These are phyloP conservation scores for Orchesella cincta DNA, from an alignment of 1,140 invertebrate species.

Conservation along the genomic window DNA sequence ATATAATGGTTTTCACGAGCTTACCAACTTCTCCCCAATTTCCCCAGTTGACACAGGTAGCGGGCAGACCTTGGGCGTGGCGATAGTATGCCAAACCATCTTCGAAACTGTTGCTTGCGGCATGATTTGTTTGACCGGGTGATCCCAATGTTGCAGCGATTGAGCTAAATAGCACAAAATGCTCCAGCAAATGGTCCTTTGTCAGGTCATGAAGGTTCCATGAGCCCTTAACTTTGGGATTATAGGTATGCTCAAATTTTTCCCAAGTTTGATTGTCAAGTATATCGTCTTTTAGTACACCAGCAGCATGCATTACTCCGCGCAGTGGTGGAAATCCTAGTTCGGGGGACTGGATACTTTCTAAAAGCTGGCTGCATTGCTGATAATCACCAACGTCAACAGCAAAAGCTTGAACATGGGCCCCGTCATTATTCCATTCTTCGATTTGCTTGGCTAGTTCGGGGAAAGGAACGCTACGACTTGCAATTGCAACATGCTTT, in stretches of 20 bases:
- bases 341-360: too few species aligned
- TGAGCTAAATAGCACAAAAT: conserved; percentile 16
- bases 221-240: conserved; percentile 25
- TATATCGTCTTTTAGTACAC: background rate
- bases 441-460: background rate
- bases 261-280: conserved; percentile 30
- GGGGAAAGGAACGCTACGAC: background rate
- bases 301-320: conserved; percentile 33
- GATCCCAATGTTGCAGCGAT: background rate
- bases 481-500: conserved; percentile 7
- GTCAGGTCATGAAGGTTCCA: conserved; percentile 40
- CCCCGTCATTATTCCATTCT: background rate
- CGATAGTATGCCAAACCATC: background rate
- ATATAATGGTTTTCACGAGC: background rate
- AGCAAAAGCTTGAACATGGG: conserved; percentile 5
- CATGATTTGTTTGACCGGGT: conserved; percentile 5
- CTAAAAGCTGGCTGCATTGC: background rate
- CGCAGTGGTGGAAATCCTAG: background rate
- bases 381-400: conserved; percentile 4
- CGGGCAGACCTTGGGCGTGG: background rate
- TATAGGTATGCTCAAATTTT: background rate
- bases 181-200: background rate
- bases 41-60: background rate
- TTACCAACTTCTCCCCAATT: conserved; percentile 22
- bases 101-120: conserved; percentile 5